Evolutionary conservation across 2,797 vertebrate genomes (phyloP).

Genomic region (Acrossocheilus fasciatus): DNA sequence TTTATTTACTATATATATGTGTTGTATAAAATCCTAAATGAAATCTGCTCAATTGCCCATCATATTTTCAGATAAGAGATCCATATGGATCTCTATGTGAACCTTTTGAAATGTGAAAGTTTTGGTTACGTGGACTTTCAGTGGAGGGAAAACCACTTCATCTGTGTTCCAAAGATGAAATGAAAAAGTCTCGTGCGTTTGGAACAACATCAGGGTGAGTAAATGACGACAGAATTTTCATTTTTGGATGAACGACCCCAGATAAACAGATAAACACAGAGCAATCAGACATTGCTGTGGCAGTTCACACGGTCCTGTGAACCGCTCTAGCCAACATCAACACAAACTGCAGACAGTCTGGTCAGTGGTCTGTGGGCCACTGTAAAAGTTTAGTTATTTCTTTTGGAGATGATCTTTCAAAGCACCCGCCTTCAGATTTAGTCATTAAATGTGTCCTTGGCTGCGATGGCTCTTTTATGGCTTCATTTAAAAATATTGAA

Average conservation of each 20-base stretch:
- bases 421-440: background rate
- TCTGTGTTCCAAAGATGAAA: background rate
- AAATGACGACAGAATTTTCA: background rate
- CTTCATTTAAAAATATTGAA: background rate
- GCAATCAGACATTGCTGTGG: background rate
- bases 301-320: conserved; percentile 6
- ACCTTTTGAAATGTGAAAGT: background rate
- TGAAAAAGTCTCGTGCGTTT: background rate
- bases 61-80: background rate
- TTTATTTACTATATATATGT: background rate
- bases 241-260: background rate
- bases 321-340: conserved; percentile 10
- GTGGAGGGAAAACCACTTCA: background rate
- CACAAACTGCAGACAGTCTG: conserved; percentile 24
- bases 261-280: background rate
- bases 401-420: background rate
- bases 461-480: background rate
- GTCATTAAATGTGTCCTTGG: background rate
- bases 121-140: background rate
- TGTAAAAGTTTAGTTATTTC: background rate
- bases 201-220: background rate
- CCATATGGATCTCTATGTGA: background rate
- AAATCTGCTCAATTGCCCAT: background rate
- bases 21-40: background rate
- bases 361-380: conserved; percentile 1